Conservation (phyloP, 2,888 invertebrate genomes). For the Tetragnatha montana region DNA sequence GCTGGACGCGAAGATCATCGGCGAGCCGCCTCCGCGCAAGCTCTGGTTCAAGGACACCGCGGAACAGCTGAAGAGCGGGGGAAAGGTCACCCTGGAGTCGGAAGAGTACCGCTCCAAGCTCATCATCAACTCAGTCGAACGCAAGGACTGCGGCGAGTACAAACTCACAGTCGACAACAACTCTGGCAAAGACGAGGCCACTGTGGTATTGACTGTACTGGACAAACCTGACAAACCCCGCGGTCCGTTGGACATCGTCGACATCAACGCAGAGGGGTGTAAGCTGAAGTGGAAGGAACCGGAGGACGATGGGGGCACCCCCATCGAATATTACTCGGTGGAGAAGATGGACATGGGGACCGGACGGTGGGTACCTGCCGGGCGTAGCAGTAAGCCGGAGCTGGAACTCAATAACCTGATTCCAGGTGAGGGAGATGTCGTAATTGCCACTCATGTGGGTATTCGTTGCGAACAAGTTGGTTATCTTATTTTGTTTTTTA, state of each 20-base stretch:
- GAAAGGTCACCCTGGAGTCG: conserved; percentile 79
- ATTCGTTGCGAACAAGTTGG: not conserved
- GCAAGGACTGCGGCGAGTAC: conserved; percentile 92
- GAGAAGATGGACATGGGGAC: conserved; percentile 82
- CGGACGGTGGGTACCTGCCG: conserved; percentile 94
- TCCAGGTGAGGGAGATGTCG: conserved; percentile 80
- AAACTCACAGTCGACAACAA: conserved; percentile 90
- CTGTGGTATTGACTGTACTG: conserved; percentile 90
- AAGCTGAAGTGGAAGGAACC: conserved; percentile 94
- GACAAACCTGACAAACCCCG: conserved; percentile 89
- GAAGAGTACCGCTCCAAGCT: conserved; percentile 91
- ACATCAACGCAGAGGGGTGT: conserved; percentile 94
- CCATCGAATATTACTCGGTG: conserved; percentile 96
- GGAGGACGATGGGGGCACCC: conserved; percentile 94
- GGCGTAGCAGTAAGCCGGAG: conserved; percentile 87
- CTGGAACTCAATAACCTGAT: conserved; percentile 91
- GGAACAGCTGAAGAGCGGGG: conserved; percentile 75
- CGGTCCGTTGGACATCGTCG: conserved; percentile 91
- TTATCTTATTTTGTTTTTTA: conserved; percentile 78
- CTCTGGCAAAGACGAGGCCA: conserved; percentile 90
- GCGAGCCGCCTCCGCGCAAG: conserved; percentile 84
- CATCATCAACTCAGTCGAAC: conserved; percentile 88
- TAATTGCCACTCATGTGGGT: not conserved
- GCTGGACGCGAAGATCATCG: conserved; percentile 78
- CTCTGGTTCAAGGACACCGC: conserved; percentile 91